phyloP scores from a whole-genome alignment of 2,888 invertebrate species.

The Xanthia icteritia region DNA sequence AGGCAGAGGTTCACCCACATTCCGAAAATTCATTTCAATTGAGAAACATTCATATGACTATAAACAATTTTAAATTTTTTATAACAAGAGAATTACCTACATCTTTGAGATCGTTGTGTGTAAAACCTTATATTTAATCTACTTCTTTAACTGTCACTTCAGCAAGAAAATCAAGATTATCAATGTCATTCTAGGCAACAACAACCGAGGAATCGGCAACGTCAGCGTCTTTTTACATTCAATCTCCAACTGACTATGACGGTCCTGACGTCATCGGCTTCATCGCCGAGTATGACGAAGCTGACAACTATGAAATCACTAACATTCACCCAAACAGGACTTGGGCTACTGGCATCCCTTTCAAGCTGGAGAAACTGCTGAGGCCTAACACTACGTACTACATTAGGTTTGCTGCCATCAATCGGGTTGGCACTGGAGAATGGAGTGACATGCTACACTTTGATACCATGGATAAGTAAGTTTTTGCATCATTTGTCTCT shows the following conservation, averaged over 20 bases:
- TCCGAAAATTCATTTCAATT: neutral
- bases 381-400: constrained; percentile 79
- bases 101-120: neutral
- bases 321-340: constrained; percentile 83
- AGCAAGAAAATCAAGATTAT: neutral
- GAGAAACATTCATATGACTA: neutral
- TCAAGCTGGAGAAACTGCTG: constrained; percentile 79
- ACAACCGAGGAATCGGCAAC: constrained; percentile 73
- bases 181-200: constrained; percentile 71
- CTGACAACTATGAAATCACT: constrained; percentile 77
- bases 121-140: neutral
- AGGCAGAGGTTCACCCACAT: too few species aligned
- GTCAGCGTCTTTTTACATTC: constrained; percentile 78
- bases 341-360: constrained; percentile 80
- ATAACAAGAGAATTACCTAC: neutral
- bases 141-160: neutral
- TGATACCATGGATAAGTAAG: constrained; percentile 83
- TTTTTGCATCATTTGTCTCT: constrained; percentile 18
- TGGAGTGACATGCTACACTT: constrained; percentile 76
- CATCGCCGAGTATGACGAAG: constrained; percentile 81
- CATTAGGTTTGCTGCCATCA: constrained; percentile 82
- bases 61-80: neutral
- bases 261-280: constrained; percentile 80
- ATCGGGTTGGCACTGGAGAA: constrained; percentile 79
- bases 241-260: constrained; percentile 67